A percentile compares a stretch with the other conserved stretches of the same genome.
These are phyloP conservation scores for Gambusia affinis DNA, from an alignment of 2,113 vertebrate species.

Conservation along the genomic window DNA sequence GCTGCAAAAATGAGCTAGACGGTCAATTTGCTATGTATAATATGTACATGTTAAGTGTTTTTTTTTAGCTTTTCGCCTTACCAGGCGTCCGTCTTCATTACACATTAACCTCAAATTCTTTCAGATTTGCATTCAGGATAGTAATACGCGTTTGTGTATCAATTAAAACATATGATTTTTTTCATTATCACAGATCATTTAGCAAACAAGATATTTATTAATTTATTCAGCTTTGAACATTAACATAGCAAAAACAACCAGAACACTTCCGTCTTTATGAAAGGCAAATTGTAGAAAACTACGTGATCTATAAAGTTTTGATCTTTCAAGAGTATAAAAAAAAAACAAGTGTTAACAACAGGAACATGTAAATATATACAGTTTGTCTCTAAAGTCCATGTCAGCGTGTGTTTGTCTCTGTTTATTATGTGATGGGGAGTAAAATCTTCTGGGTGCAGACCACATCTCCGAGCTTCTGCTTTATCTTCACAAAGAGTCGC, in stretches of 20 bases:
- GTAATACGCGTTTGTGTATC: neutral
- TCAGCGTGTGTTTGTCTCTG: neutral
- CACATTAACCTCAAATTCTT: neutral
- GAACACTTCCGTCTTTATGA: constrained; percentile 19
- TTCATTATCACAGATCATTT: neutral
- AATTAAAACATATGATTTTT: neutral
- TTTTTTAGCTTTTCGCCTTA: neutral
- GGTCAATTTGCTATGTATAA: constrained; percentile 3
- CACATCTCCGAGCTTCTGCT: constrained; percentile 88
- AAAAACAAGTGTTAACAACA: constrained; percentile 5
- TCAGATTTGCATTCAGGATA: neutral
- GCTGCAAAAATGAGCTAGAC: neutral
- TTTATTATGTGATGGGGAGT: constrained; percentile 79
- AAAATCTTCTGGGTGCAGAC: constrained; percentile 89
- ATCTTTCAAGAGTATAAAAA: neutral
- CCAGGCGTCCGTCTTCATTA: neutral
- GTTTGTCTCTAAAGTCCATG: neutral
- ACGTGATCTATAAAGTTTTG: neutral
- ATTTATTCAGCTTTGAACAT: constrained; percentile 54
- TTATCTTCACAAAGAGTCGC: constrained; percentile 93
- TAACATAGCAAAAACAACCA: constrained; percentile 23
- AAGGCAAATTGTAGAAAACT: neutral
- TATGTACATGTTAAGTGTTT: neutral
- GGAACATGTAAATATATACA: constrained; percentile 59
- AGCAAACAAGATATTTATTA: constrained; percentile 25